Evolutionary conservation across 2,797 vertebrate genomes (phyloP).

Genomic region (Melanotaenia maccullochi): DNA sequence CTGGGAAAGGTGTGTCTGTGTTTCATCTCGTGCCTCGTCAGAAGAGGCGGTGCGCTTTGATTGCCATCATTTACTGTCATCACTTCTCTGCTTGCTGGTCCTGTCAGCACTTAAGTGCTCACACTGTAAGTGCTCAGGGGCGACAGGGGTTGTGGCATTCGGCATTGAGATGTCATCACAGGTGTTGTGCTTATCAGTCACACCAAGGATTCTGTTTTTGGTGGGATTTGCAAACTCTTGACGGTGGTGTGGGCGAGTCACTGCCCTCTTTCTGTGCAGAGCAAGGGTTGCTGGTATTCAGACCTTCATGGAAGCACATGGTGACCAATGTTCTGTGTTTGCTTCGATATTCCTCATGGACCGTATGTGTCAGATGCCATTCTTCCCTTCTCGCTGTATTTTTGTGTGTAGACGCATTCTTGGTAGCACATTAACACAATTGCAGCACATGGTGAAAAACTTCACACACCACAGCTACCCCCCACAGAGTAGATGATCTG

Average conservation of each 20-base stretch:
- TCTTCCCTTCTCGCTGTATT: conserved; percentile 11
- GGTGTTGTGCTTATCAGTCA: conserved; percentile 52
- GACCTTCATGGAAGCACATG: conserved; percentile 11
- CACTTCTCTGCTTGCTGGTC: conserved; percentile 47
- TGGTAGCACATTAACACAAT: conserved; percentile 40
- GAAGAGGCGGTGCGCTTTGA: conserved; percentile 49
- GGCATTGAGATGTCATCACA: conserved; percentile 47
- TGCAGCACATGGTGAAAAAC: conserved; percentile 56
- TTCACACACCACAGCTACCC: conserved; percentile 57
- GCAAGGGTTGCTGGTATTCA: conserved; percentile 35
- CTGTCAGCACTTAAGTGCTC: conserved; percentile 49
- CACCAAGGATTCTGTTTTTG: conserved; percentile 50
- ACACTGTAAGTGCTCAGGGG: conserved; percentile 50
- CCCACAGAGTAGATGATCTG: conserved; percentile 73
- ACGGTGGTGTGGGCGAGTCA: conserved; percentile 17
- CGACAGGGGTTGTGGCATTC: conserved; percentile 34
- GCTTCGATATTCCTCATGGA: too few species aligned
- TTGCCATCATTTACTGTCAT: conserved; percentile 71
- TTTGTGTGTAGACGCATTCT: conserved; percentile 8
- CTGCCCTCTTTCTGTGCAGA: conserved; percentile 10
- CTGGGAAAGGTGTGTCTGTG: conserved; percentile 47
- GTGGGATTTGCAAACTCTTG: conserved; percentile 12
- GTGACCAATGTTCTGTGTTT: neutral
- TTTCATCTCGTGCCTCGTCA: conserved; percentile 51
- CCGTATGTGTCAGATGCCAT: neutral